Evolutionary conservation across 2,113 vertebrate genomes (phyloP), one percentile per base, ranked within the genome.

Genomic region (Xerus inauris): DNA sequence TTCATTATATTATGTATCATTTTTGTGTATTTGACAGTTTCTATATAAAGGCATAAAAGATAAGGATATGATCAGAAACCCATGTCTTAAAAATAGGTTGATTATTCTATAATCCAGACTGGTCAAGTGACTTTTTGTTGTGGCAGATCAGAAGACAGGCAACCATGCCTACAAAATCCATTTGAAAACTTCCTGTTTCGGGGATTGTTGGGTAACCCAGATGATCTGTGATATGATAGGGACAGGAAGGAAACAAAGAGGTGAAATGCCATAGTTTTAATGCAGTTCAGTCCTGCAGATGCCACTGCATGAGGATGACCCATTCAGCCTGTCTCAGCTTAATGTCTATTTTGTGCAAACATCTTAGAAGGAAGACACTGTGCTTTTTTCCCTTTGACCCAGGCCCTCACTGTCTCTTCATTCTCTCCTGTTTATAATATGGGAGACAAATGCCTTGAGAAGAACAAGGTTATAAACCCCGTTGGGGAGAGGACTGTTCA

Each of bases 181-280:
- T 92, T 83, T 87, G 85, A 96, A 96, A 92, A 82, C 16, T 47
- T 71, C 40, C 26, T 54, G 38, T 57, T 47, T 82, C 59, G 28
- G 13, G 47, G 69, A 72, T 80, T 79, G 83, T 87, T 87, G 47
- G 57, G 51, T 3, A 75, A 91, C 84, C 24, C 57, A 71, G 81
- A 42, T 94, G 64, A 67, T 59, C 67, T 76, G 30, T 77, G 32
- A 73, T 32, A 35, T 75, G 57, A 49, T 20, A 57, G 51, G 32
- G n/a, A 85, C 26, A 87, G 51, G 16, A 47, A 40, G 5, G 20
- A n/a, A 1, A 35, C 19, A 67, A 76, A 62, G 6, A 54, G 24
- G 28, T 26, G 35, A 62, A 57, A 73, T 81, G 40, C 8, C 35
- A 19, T 35, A 20, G 49, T 89, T 89, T 89, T 26, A 13, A 1